phyloP scores from a whole-genome alignment of 2,888 invertebrate species.

The Patella depressa region DNA sequence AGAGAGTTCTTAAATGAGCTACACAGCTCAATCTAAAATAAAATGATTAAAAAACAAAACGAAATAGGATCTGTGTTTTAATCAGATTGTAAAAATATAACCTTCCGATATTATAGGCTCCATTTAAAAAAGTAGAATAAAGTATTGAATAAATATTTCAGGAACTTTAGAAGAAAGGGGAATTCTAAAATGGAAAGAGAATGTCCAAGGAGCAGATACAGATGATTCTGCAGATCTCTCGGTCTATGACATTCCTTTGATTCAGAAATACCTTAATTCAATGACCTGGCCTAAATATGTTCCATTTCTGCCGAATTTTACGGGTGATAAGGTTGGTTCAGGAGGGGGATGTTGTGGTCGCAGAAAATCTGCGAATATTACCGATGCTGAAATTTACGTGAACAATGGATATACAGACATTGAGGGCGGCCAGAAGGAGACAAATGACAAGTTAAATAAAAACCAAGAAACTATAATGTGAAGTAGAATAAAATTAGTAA shows the following conservation, averaged over 20 bases:
- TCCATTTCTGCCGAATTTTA: constrained; percentile 48
- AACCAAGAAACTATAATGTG: too few relatives aligned
- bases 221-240: constrained; percentile 49
- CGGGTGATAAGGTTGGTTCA: background rate
- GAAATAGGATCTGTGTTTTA: too few relatives aligned
- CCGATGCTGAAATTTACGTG: background rate
- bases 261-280: constrained; percentile 51
- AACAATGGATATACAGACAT: background rate
- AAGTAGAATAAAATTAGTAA: too few relatives aligned
- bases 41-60: too few relatives aligned
- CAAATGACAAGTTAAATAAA: background rate
- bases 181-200: constrained; percentile 81
- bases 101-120: too few relatives aligned
- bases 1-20: too few relatives aligned
- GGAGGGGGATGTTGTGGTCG: background rate
- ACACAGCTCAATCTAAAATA: too few relatives aligned
- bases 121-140: too few relatives aligned
- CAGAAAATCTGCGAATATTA: background rate
- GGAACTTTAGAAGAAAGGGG: constrained; percentile 84
- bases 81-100: too few relatives aligned
- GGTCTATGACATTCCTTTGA: constrained; percentile 62
- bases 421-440: background rate
- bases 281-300: constrained; percentile 41
- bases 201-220: constrained; percentile 15
- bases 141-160: constrained; percentile 57